phyloP scores from a whole-genome alignment of 2,888 invertebrate genomes.

The Tetranychus truncatus region DNA sequence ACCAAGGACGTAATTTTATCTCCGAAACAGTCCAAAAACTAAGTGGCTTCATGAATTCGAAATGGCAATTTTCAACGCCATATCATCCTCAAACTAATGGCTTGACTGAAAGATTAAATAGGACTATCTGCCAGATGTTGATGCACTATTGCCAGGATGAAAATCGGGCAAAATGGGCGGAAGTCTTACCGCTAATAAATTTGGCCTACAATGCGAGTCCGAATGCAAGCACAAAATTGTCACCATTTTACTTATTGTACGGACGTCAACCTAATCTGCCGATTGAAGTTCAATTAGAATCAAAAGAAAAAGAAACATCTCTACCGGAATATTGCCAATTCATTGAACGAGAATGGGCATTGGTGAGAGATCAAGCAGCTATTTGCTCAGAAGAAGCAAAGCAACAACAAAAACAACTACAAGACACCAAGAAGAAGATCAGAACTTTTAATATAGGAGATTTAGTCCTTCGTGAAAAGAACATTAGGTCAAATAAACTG shows the following conservation, averaged over 20 bases:
- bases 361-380: too few species aligned
- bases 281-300: background rate
- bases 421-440: too few species aligned
- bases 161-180: slow-evolving; percentile 13
- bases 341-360: too few species aligned
- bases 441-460: too few species aligned
- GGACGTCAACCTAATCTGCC: slow-evolving; percentile 4
- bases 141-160: slow-evolving; percentile 12
- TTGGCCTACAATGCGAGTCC: slow-evolving; percentile 15
- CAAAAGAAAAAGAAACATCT: too few species aligned
- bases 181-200: slow-evolving; percentile 12
- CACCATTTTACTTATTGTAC: slow-evolving; percentile 5
- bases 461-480: too few species aligned
- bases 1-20: slow-evolving; percentile 8
- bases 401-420: too few species aligned
- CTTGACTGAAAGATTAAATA: background rate
- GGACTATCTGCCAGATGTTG: slow-evolving; percentile 12
- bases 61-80: background rate
- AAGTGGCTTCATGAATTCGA: background rate
- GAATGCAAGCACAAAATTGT: slow-evolving; percentile 14
- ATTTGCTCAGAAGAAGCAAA: too few species aligned
- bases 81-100: slow-evolving; percentile 14
- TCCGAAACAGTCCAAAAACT: background rate
- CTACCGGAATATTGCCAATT: too few species aligned
- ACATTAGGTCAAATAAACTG: too few species aligned